These are phyloP conservation scores for Macquaria ambigua DNA, from an alignment of 2,113 vertebrate species.

Conservation along the genomic window DNA sequence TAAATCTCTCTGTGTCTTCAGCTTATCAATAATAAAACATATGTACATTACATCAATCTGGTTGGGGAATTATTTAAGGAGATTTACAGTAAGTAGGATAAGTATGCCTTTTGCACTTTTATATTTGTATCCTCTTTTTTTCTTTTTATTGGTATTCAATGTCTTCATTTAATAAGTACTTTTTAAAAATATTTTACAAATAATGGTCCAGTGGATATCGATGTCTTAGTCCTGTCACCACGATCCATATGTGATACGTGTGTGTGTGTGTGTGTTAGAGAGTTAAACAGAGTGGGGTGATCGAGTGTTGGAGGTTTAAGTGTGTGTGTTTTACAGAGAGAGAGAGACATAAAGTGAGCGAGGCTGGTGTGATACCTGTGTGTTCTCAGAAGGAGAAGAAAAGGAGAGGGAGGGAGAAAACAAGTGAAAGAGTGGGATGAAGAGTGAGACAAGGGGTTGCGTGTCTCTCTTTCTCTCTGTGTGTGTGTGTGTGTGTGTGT, in stretches of 20 bases:
- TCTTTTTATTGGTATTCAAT: not conserved
- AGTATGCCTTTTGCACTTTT: not conserved
- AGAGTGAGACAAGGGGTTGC: not conserved
- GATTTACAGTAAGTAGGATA: not conserved
- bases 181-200: not conserved
- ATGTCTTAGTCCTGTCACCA: not conserved
- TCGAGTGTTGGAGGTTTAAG: not conserved
- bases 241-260: not conserved
- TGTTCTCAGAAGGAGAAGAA: not conserved
- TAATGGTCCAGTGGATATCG: too few species aligned
- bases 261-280: slow-evolving; percentile 5
- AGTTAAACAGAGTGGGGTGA: not conserved
- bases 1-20: not conserved
- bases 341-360: not conserved
- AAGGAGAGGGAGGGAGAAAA: not conserved
- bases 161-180: not conserved
- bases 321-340: not conserved
- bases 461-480: slow-evolving; percentile 3
- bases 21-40: not conserved
- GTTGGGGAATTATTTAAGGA: not conserved
- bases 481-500: slow-evolving; percentile 14
- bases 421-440: not conserved
- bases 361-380: not conserved
- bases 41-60: not conserved
- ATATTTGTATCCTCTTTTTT: not conserved